Evolutionary conservation across 2,888 invertebrate species (phyloP), one percentile per base, ranked within the genome.

Genomic region (Bhutanitis thaidina): DNA sequence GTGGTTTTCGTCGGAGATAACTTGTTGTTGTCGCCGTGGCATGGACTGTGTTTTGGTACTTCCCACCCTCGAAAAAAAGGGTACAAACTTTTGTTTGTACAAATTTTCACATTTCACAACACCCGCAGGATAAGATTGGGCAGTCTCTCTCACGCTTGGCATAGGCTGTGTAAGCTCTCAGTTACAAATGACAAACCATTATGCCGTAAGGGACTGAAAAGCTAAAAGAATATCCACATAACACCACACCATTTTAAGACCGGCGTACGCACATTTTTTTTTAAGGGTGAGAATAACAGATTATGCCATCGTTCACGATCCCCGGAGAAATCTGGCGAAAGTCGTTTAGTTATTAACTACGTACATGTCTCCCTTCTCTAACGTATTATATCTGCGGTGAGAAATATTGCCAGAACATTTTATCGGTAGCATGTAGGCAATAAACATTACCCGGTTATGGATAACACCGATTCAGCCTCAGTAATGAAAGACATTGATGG

Each of bases 261-360:
- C 47, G 39, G 16, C 35, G 20, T 29, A 51, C 39, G 46, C 54
- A 40, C 56, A 61, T 58, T 61, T 61, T 58, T 57, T 60, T 59
- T 57, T n/a, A n/a, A 56, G 55, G 54, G 35, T 43, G 49, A 45
- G 58, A 56, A 58, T 53, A 57, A 50, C 39, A 27, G 50, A 45
- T 51, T 45, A 51, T 35, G 50, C 61, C 50, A 61, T 62, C 55
- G 55, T 40, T 64, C 59, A 59, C 52, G 45, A 37, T 59, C 64
- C 59, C 64, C 38, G 40, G 64, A 62, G 64, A 64, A 64, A 64
- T 64, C 60, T 60, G 55, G 49, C 38, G 50, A 60, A 54, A 55
- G 61, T 49, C 46, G 38, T 40, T 53, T 34, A 36, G 43, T 54
- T 49, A 54, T 52, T 54, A 54, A 54, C 35, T 35, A 15, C 32